A percentile compares a stretch with the other conserved stretches of the same genome.
These are phyloP conservation scores for Rhinogobio ventralis DNA, from an alignment of 2,797 vertebrate genomes.

Conservation along the genomic window DNA sequence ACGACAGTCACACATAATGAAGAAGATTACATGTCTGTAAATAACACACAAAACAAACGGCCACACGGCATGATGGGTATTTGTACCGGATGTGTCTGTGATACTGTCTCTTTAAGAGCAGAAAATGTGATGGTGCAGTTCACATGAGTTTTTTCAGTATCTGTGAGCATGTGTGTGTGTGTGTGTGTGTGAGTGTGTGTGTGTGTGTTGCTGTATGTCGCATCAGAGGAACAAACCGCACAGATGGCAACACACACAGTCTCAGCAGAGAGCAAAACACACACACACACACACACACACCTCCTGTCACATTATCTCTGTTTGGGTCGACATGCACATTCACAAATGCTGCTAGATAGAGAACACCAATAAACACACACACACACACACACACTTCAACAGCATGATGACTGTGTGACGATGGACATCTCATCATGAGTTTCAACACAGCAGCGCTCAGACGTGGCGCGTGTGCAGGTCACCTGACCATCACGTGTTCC, in stretches of 20 bases:
- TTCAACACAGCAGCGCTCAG: neutral
- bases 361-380: neutral
- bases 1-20: neutral
- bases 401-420: constrained; percentile 10
- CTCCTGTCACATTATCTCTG: constrained; percentile 14
- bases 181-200: constrained; percentile 36
- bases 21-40: neutral
- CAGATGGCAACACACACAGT: constrained; percentile 40
- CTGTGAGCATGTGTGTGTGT: neutral
- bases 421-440: neutral
- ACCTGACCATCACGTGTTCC: neutral
- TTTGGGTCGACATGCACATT: constrained; percentile 18
- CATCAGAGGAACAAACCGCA: constrained; percentile 23
- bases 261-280: constrained; percentile 18
- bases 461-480: neutral
- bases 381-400: neutral
- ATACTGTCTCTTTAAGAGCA: constrained; percentile 1
- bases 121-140: neutral
- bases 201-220: constrained; percentile 3
- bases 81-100: neutral
- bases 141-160: neutral
- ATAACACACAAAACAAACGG: neutral
- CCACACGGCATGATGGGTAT: constrained; percentile 1
- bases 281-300: constrained; percentile 28
- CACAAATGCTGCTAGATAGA: neutral